These are phyloP conservation scores for Drosophila eohydei DNA, from an alignment of 2,888 invertebrate genomes.

Conservation along the genomic window DNA sequence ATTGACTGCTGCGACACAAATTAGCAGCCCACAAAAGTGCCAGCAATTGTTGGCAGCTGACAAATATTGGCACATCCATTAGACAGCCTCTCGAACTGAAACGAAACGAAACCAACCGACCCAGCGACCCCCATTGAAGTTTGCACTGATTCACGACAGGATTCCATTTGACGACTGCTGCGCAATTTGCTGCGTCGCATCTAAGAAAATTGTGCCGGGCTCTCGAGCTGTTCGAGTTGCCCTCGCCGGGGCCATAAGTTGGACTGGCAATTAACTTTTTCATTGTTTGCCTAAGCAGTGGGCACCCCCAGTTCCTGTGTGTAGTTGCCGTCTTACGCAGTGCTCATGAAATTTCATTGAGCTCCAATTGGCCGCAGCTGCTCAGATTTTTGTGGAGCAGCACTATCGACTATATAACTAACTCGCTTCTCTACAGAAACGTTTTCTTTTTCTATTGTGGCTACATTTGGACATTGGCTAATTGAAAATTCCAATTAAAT, in stretches of 20 bases:
- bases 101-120: neutral
- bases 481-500: conserved; percentile 74
- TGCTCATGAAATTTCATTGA: conserved; percentile 63
- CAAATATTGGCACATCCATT: conserved; percentile 60
- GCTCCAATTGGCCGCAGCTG: conserved; percentile 63
- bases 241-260: conserved; percentile 60
- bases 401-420: conserved; percentile 15
- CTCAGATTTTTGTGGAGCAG: conserved; percentile 44
- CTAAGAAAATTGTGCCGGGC: conserved; percentile 13
- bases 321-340: conserved; percentile 12
- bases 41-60: conserved; percentile 56
- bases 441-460: conserved; percentile 5
- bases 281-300: conserved; percentile 53
- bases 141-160: conserved; percentile 30
- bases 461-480: conserved; percentile 48
- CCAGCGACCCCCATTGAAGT: conserved; percentile 1
- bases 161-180: conserved; percentile 34
- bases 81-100: conserved; percentile 17
- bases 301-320: conserved; percentile 3
- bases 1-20: conserved; percentile 57
- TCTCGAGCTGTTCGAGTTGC: conserved; percentile 12
- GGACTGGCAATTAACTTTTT: conserved; percentile 65
- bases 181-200: conserved; percentile 44
- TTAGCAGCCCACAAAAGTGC: conserved; percentile 60
- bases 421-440: conserved; percentile 4